Conservation (phyloP, 2,113 vertebrate genomes). For the Poeciliopsis occidentalis region DNA sequence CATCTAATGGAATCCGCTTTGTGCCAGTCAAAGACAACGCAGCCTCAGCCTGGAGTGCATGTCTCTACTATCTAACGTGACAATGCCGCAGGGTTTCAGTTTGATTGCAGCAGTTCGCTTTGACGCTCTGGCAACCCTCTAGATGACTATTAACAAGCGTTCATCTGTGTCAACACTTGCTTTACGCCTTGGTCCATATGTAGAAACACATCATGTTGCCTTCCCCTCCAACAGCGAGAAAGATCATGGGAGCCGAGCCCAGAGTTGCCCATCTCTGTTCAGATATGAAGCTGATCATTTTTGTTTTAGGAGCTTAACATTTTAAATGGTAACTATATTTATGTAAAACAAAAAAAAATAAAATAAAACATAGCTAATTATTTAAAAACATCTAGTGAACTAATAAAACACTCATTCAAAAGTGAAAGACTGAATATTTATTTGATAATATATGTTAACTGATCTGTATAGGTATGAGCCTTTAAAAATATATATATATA, state of each 20-base stretch:
- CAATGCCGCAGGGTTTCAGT: slow-evolving; percentile 30
- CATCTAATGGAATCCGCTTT: neutral
- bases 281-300: too few relatives aligned
- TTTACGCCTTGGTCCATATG: slow-evolving; percentile 41
- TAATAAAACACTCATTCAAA: neutral
- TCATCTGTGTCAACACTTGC: slow-evolving; percentile 47
- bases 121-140: slow-evolving; percentile 20
- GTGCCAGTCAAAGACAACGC: neutral
- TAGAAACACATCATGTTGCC: slow-evolving; percentile 8
- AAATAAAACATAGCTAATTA: too few relatives aligned
- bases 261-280: neutral
- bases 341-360: too few relatives aligned
- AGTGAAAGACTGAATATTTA: neutral
- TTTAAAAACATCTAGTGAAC: too few relatives aligned
- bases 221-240: neutral
- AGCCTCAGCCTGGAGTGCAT: slow-evolving; percentile 17
- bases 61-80: slow-evolving; percentile 24
- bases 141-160: slow-evolving; percentile 33
- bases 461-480: neutral
- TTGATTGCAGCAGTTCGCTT: slow-evolving; percentile 28
- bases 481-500: too few relatives aligned
- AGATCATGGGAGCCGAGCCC: slow-evolving; percentile 19
- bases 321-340: too few relatives aligned
- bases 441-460: neutral
- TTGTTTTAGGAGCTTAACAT: too few relatives aligned